A percentile compares a stretch with the other conserved stretches of the same genome.
Conservation (phyloP, 2,888 invertebrate species). For the Syrphus vitripennis region DNA sequence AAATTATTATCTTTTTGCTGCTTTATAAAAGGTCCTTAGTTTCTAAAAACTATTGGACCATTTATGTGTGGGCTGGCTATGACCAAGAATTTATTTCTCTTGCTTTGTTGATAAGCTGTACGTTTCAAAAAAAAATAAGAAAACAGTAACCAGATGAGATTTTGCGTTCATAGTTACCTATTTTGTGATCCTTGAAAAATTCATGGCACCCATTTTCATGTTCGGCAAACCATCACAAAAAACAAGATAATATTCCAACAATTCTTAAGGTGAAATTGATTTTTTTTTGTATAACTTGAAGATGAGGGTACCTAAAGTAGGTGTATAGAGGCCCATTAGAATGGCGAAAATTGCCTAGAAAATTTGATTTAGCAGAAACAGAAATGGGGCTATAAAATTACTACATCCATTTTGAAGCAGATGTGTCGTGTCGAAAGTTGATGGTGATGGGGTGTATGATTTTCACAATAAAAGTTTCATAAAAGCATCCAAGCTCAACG, state of each 20-base stretch:
- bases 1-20: constrained; percentile 27
- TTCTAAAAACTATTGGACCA: background rate
- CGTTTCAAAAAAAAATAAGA: background rate
- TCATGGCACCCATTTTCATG: constrained; percentile 20
- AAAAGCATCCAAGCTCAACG: constrained; percentile 28
- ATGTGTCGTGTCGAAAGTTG: constrained; percentile 4
- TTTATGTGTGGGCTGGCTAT: background rate
- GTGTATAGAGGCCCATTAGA: constrained; percentile 19
- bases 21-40: background rate
- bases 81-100: background rate
- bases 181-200: constrained; percentile 45
- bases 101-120: constrained; percentile 32
- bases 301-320: background rate
- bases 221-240: background rate
- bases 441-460: background rate
- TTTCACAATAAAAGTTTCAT: constrained; percentile 28
- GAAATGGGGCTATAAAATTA: constrained; percentile 30
- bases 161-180: background rate
- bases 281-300: constrained; percentile 25
- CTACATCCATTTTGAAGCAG: constrained; percentile 24
- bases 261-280: constrained; percentile 57
- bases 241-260: constrained; percentile 12
- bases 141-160: background rate
- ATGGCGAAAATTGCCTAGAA: constrained; percentile 54
- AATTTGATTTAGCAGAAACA: constrained; percentile 57